Evolutionary conservation across 1,140 invertebrate genomes (phyloP).

Genomic region (Notospermus geniculatus): DNA sequence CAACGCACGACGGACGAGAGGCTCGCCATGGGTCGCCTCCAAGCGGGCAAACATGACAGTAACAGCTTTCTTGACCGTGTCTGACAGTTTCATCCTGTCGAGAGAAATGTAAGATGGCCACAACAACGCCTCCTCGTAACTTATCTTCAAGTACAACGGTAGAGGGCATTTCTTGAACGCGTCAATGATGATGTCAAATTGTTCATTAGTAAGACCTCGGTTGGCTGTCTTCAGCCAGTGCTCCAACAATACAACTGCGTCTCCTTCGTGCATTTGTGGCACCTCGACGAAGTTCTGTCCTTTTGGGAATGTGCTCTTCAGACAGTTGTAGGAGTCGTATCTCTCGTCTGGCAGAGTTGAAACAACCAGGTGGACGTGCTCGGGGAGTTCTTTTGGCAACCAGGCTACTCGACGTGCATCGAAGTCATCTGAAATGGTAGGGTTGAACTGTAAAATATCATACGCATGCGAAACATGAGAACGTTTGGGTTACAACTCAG

Average conservation of each 20-base stretch:
- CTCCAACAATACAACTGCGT: conserved; percentile 35
- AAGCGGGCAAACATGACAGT: conserved; percentile 64
- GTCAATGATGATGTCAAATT: conserved; percentile 40
- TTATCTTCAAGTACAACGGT: conserved; percentile 46
- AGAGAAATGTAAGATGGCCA: conserved; percentile 42
- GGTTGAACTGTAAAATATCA: too few species aligned
- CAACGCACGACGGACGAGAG: conserved; percentile 60
- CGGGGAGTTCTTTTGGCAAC: conserved; percentile 48
- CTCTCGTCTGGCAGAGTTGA: conserved; percentile 50
- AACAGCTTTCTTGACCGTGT: conserved; percentile 40
- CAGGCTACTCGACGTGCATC: conserved; percentile 45
- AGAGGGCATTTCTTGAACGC: conserved; percentile 42
- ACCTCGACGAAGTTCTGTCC: conserved; percentile 36
- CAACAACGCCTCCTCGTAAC: conserved; percentile 40
- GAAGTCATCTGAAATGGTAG: conserved; percentile 35
- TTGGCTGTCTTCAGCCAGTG: conserved; percentile 38
- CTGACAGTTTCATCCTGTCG: conserved; percentile 35
- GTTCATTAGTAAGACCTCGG: conserved; percentile 33
- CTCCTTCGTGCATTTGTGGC: conserved; percentile 32
- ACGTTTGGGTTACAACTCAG: too few species aligned
- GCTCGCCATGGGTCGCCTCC: conserved; percentile 66
- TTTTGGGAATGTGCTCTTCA: conserved; percentile 28
- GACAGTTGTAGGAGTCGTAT: conserved; percentile 33
- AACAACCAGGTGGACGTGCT: conserved; percentile 68
- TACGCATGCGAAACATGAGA: too few species aligned